A percentile compares a stretch with the other conserved stretches of the same genome.
Evolutionary conservation across 2,888 invertebrate genomes (phyloP).

Genomic region (Spilosoma lubricipeda): DNA sequence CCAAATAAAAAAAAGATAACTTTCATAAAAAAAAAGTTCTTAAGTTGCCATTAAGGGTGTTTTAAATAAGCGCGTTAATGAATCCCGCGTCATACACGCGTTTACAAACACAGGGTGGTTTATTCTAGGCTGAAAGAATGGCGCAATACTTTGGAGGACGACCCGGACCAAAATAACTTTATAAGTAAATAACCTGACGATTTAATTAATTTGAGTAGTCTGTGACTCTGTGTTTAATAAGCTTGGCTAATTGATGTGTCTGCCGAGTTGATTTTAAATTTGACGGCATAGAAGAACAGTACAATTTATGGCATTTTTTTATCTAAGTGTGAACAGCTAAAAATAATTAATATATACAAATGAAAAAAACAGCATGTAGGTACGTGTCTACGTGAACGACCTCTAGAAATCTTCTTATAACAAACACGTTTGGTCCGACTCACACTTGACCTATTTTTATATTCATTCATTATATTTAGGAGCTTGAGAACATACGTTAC

Average conservation of each 20-base stretch:
- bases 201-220: conserved; percentile 9
- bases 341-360: conserved; percentile 2
- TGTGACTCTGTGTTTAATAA: conserved; percentile 16
- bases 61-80: too few species aligned
- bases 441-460: conserved; percentile 8
- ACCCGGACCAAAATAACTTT: conserved; percentile 11
- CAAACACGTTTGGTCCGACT: conserved; percentile 8
- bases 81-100: neutral
- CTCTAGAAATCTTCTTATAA: conserved; percentile 4
- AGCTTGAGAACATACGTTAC: conserved; percentile 3
- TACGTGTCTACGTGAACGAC: neutral
- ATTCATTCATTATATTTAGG: conserved; percentile 11
- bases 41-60: neutral
- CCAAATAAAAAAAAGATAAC: neutral
- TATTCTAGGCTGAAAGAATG: conserved; percentile 10
- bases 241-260: conserved; percentile 13
- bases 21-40: neutral
- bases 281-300: neutral
- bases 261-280: conserved; percentile 2
- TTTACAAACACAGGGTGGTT: neutral
- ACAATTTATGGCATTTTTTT: too few species aligned
- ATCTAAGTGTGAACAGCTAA: neutral
- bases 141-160: conserved; percentile 17
- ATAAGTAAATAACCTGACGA: conserved; percentile 5
- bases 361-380: neutral